Evolutionary conservation across 2,797 vertebrate species (phyloP).

Genomic region (Podarcis siculus): DNA sequence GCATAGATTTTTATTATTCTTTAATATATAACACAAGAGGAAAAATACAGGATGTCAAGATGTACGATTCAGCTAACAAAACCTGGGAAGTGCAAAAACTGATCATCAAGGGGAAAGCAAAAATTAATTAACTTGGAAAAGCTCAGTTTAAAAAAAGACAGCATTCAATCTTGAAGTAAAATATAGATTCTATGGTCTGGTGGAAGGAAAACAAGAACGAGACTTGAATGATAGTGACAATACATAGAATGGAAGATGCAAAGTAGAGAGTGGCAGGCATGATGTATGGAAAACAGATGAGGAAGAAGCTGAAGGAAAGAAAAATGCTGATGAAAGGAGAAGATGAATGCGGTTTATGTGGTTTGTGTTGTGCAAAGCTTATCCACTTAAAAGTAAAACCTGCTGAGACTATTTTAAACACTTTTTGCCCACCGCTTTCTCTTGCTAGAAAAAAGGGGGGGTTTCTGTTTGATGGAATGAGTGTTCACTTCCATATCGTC

Average conservation of each 20-base stretch:
- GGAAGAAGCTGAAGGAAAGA: constrained; percentile 12
- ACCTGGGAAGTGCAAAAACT: constrained; percentile 1
- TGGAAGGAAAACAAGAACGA: constrained; percentile 25
- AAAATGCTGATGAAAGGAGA: constrained; percentile 15
- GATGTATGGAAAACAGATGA: constrained; percentile 32
- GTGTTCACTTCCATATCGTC: neutral
- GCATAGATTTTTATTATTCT: constrained; percentile 11
- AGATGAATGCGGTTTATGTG: constrained; percentile 2
- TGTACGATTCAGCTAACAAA: constrained; percentile 32
- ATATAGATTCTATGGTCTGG: constrained; percentile 21
- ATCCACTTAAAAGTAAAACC: neutral
- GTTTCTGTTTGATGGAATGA: neutral
- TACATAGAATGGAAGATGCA: neutral
- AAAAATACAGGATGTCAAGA: neutral
- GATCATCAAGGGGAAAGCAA: neutral
- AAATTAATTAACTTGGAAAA: constrained; percentile 42
- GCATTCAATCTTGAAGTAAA: constrained; percentile 32
- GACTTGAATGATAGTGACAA: constrained; percentile 19
- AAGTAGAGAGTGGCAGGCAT: neutral
- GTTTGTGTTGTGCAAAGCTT: neutral
- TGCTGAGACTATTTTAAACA: neutral
- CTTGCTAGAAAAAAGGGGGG: neutral
- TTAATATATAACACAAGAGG: neutral
- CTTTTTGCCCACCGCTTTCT: neutral
- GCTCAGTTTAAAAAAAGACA: neutral